A percentile compares a stretch with the other conserved stretches of the same genome.
Conservation (phyloP, 2,797 vertebrate species). For the Clarias platycephalus region DNA sequence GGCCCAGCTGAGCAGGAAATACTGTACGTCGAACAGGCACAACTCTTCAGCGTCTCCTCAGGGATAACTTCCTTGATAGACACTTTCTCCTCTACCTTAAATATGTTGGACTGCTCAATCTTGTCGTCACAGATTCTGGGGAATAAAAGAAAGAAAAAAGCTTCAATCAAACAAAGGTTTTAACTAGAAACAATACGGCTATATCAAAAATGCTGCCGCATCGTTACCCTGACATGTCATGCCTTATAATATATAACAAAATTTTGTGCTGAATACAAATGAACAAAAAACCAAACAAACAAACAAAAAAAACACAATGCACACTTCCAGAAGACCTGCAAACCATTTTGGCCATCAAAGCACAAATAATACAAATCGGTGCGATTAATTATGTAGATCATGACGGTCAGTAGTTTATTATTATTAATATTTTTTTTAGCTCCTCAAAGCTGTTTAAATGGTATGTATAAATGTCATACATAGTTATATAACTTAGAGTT, state of each 20-base stretch:
- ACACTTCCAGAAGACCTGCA: slow-evolving; percentile 5
- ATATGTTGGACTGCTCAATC: slow-evolving; percentile 87
- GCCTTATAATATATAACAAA: neutral
- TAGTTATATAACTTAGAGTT: neutral
- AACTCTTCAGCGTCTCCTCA: slow-evolving; percentile 81
- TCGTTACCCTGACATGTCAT: neutral
- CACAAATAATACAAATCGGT: neutral
- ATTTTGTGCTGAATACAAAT: neutral
- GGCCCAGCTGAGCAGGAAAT: slow-evolving; percentile 73
- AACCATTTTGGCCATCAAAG: neutral
- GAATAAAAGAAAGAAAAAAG: neutral
- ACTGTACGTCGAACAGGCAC: slow-evolving; percentile 80
- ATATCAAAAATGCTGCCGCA: neutral
- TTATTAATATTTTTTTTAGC: neutral
- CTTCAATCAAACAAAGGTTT: neutral
- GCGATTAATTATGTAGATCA: neutral
- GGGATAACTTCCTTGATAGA: slow-evolving; percentile 85
- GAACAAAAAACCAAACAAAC: no score
- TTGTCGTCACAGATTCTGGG: slow-evolving; percentile 88
- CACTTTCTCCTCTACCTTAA: slow-evolving; percentile 92
- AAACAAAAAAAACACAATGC: neutral
- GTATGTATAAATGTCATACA: neutral
- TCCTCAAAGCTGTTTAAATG: neutral
- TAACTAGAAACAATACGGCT: neutral
- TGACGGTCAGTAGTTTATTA: neutral